Evolutionary conservation across 2,113 vertebrate genomes (phyloP).

Genomic region (Apaloderma vittatum): DNA sequence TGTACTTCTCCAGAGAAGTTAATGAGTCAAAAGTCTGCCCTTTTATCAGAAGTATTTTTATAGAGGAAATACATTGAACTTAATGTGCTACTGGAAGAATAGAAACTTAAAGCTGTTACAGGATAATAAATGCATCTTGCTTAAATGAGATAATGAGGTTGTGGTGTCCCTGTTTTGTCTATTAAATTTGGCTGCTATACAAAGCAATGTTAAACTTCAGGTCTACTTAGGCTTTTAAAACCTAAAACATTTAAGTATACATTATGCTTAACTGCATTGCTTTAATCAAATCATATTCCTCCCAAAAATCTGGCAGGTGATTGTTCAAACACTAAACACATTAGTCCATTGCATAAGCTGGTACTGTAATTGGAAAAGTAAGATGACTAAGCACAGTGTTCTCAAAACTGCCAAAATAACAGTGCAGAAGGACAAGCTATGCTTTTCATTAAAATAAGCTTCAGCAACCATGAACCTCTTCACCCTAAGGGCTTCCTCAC

Average conservation of each 20-base stretch:
- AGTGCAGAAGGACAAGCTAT: neutral
- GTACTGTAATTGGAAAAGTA: constrained; percentile 27
- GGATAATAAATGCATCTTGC: neutral
- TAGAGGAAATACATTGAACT: neutral
- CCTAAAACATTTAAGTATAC: neutral
- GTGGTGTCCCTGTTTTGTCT: neutral
- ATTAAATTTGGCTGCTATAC: neutral
- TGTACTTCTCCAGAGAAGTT: neutral
- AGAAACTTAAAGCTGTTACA: neutral
- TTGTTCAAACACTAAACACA: neutral
- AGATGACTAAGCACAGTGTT: constrained; percentile 50
- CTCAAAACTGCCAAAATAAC: constrained; percentile 9
- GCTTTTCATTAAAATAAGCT: constrained; percentile 16
- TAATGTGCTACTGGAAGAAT: neutral
- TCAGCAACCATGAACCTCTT: neutral
- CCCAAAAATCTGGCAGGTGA: constrained; percentile 26
- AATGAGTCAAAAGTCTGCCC: neutral
- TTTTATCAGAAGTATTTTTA: neutral
- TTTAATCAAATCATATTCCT: constrained; percentile 36
- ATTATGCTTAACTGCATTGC: neutral
- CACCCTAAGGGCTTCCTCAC: neutral
- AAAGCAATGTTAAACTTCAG: neutral
- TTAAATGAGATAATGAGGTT: neutral
- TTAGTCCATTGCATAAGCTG: constrained; percentile 12
- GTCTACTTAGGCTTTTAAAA: neutral